A percentile compares a stretch with the other conserved stretches of the same genome.
Conservation (phyloP, 1,140 invertebrate genomes). For the Bombus haemorrhoidalis region DNA sequence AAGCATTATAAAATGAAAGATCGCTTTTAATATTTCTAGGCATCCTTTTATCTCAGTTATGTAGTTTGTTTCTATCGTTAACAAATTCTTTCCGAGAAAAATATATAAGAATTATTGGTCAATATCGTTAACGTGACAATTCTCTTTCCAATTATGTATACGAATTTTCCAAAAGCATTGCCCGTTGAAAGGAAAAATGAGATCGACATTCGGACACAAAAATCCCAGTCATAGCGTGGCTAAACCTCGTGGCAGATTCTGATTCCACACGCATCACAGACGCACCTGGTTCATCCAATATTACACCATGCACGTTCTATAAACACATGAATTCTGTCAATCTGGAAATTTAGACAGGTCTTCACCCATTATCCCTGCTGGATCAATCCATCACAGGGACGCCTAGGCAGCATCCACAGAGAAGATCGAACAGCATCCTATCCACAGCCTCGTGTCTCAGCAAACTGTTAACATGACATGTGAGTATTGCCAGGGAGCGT, state of each 20-base stretch:
- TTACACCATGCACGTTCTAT: no score
- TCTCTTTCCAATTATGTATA: background rate
- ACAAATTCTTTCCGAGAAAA: no score
- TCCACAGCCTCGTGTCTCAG: no score
- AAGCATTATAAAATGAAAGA: background rate
- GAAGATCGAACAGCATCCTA: background rate
- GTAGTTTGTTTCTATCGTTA: no score
- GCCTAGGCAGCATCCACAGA: background rate
- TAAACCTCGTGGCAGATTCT: background rate
- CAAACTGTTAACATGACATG: background rate
- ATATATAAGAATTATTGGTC: no score
- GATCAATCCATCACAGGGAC: slow-evolving; percentile 8
- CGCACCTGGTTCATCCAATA: background rate
- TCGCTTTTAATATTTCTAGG: background rate
- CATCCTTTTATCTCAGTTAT: background rate
- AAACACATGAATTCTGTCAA: slow-evolving; percentile 6
- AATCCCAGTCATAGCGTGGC: background rate
- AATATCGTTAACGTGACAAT: no score
- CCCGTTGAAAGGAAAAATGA: background rate
- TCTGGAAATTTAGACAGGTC: background rate
- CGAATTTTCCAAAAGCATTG: background rate
- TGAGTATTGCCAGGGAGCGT: background rate
- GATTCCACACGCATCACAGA: background rate
- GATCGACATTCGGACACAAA: background rate
- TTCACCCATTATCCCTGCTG: background rate